Evolutionary conservation across 2,888 invertebrate genomes (phyloP), one percentile per base, ranked within the genome.

Genomic region (Noctuana brunneofusca): DNA sequence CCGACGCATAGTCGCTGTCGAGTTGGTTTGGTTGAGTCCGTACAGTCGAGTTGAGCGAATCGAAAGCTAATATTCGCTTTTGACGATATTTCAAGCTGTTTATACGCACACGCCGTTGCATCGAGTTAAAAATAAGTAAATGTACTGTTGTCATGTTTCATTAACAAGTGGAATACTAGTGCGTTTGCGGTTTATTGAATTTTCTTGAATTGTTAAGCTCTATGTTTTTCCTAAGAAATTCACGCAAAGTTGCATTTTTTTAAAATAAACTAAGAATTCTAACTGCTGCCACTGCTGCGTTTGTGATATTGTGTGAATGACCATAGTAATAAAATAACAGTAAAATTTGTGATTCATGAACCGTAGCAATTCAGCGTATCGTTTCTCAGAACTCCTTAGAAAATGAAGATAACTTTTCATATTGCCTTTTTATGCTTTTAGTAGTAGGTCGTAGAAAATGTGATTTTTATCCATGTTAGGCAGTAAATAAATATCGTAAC

Each of bases 1-100:
- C 53, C 43, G 53, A 79, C 43, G 48, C 48, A 53, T 30, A 35
- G 50, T 38, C 58, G 38, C 20, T 22, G 48, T 20, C 46, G 46
- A 46, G 48, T 12, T 22, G 49, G 12, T 32, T 12, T 20, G 30
- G 14, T 8, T 2, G 14, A 14, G 22, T 59, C 18, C 32, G 22
- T 16, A 16, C 32, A 32, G 5, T 58, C 50, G 27, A 52, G 30
- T 52, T 41, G 38, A 43, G 58, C 50, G 58, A 58, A 41, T 58
- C 52, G 43, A 52, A 52, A 52, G 58, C 52, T 58, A 50, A 24
- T 18, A 27, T 27, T 50, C 27, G 24, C 35, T 38, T 20, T 16
- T 18, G 32, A 24, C 49, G 49, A 49, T 58, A 58, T 35, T 58
- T 58, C 35, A 38, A 38, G 12, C 35, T 8, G 41, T 41, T 16